Evolutionary conservation across 92 coral and sea anemone genomes (phyloP).

Genomic region (Porites lobata): DNA sequence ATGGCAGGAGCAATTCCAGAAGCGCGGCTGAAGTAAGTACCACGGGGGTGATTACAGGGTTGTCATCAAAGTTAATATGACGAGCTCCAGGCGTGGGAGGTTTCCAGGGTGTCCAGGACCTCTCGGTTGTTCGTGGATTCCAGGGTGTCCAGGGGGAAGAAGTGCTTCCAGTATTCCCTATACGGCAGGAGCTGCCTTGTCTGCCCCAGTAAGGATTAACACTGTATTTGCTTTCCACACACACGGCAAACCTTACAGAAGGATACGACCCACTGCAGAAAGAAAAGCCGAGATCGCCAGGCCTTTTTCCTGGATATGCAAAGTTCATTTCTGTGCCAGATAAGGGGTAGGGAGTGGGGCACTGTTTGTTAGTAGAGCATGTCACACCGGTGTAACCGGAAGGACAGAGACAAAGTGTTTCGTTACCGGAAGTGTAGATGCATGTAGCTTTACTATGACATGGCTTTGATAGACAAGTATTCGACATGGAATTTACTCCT

Average conservation of each 20-base stretch:
- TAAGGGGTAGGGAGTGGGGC: slow-evolving; percentile 31
- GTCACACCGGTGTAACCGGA: slow-evolving; percentile 57
- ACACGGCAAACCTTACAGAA: slow-evolving; percentile 51
- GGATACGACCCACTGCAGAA: slow-evolving; percentile 68
- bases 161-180: neutral
- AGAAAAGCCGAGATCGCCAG: slow-evolving; percentile 63
- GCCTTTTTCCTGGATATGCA: slow-evolving; percentile 33
- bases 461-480: slow-evolving; percentile 61
- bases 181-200: slow-evolving; percentile 52
- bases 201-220: slow-evolving; percentile 35
- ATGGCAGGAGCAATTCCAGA: slow-evolving; percentile 63
- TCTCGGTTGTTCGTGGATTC: neutral
- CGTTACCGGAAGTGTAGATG: slow-evolving; percentile 82
- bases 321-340: slow-evolving; percentile 12
- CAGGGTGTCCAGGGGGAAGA: slow-evolving; percentile 13
- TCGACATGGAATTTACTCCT: slow-evolving; percentile 60
- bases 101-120: neutral
- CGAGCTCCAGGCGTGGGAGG: neutral
- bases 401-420: slow-evolving; percentile 79
- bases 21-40: slow-evolving; percentile 63
- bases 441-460: slow-evolving; percentile 64
- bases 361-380: slow-evolving; percentile 54
- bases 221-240: slow-evolving; percentile 33
- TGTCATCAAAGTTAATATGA: slow-evolving; percentile 69
- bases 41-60: slow-evolving; percentile 65